Base-by-base conservation (phyloP, 2,888 invertebrate species). In the Sphaerophoria taeniata region DNA sequence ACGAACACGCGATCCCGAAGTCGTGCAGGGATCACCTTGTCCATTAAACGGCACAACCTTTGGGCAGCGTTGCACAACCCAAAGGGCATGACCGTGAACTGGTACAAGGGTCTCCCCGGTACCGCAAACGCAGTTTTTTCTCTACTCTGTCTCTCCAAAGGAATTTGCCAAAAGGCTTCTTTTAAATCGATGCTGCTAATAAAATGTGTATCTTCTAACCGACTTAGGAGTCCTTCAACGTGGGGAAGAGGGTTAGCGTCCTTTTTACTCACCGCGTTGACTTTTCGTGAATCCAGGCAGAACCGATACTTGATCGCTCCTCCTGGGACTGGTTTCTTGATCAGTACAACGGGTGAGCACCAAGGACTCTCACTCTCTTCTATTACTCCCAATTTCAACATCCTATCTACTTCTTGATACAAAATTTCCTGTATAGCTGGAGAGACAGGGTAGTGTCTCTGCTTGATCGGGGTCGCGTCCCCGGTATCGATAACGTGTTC, bases 401-500 rank as follows among this genome's bases (percentile, higher is more conserved):
- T 24, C 24, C 24, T 24, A 24, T 24, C 24, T 24, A 24, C n/a
- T n/a, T 45, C 45, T n/a, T 45, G 45, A n/a, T 45, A 45, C 12
- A 45, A 45, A 4, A 45, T n/a, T 4, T 11, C 45, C n/a, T 45
- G 45, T 4, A 45, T n/a, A 45, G n/a, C 45, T n/a, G n/a, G n/a
- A n/a, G n/a, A n/a, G n/a, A n/a, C n/a, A 12, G 45, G 45, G n/a
- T 45, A 45, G 12, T 45, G 45, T 11, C 45, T 9, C 45, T 45
- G 45, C n/a, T 45, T 45, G n/a, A 87, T 60, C 0, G 87, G 85
- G 6, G 49, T 49, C 6, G 83, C 75, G 6, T 75, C 76, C 9
- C 87, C 76, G n/a, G 73, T 55, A 45, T 87, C 79, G 4, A 88
- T 88, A n/a, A 55, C 55, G 55, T 55, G 55, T 12, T 55, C 55